Percentiles rank a stretch among this genome's conserved stretches.
These are phyloP conservation scores for Chelonoidis abingdonii DNA, from an alignment of 2,113 vertebrate genomes.

Conservation along the genomic window DNA sequence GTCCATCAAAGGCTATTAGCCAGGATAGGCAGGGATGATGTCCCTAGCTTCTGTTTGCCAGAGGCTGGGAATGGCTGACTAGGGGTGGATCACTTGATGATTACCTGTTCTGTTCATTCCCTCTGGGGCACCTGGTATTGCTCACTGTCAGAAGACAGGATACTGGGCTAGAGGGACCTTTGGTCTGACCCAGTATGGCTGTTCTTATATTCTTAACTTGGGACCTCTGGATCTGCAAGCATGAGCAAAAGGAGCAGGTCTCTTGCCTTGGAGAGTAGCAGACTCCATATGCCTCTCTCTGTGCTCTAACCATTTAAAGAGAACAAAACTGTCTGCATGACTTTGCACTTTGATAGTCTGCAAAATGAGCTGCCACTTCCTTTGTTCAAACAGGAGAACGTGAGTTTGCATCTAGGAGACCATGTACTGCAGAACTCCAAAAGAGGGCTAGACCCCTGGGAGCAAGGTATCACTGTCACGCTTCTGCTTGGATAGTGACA, in stretches of 20 bases:
- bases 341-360: not conserved
- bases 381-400: not conserved
- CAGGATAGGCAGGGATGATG: too few species aligned
- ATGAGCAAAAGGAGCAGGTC: not conserved
- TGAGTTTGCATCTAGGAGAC: not conserved
- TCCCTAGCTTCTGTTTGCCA: too few species aligned
- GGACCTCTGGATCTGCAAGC: accelerated
- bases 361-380: not conserved
- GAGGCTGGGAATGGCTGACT: too few species aligned
- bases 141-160: too few species aligned
- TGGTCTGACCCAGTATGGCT: too few species aligned
- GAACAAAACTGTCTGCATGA: not conserved
- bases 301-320: not conserved
- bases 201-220: not conserved
- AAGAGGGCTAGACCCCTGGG: not conserved
- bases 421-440: accelerated
- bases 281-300: not conserved
- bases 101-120: too few species aligned
- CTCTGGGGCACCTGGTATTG: too few species aligned
- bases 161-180: too few species aligned
- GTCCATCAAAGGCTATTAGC: too few species aligned
- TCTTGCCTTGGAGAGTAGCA: not conserved
- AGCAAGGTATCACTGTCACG: not conserved
- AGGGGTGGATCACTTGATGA: too few species aligned
- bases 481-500: not conserved